These are phyloP conservation scores for Andrena marginata DNA, from an alignment of 2,888 invertebrate species.

Conservation along the genomic window DNA sequence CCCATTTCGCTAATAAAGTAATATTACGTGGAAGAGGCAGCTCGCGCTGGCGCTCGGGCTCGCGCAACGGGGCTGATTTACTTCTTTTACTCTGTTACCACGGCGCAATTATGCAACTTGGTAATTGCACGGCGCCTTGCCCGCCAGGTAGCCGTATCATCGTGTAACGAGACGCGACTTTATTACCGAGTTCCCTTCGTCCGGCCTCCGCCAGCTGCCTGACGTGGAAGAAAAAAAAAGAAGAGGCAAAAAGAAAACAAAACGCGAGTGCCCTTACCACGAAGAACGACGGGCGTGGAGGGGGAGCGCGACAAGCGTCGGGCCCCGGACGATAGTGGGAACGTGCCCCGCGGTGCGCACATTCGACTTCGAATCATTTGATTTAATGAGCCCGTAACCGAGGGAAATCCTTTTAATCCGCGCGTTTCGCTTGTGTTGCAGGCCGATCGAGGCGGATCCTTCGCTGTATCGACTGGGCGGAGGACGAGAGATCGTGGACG, in stretches of 20 bases:
- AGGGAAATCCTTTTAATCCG: constrained; percentile 1
- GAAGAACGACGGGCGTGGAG: neutral
- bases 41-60: constrained; percentile 52
- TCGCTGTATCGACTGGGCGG: neutral
- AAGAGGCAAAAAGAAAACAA: too few relatives aligned
- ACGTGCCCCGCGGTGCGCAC: constrained; percentile 13
- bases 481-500: constrained; percentile 15
- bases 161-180: constrained; percentile 71
- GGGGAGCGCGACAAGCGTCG: neutral
- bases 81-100: constrained; percentile 68
- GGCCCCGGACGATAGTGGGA: neutral
- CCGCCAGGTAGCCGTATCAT: constrained; percentile 63
- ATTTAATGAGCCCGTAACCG: constrained; percentile 41
- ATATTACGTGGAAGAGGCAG: constrained; percentile 72
- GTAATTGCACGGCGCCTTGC: constrained; percentile 75
- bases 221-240: constrained; percentile 46
- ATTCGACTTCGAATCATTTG: constrained; percentile 37
- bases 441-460: constrained; percentile 10
- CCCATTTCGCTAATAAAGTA: constrained; percentile 83
- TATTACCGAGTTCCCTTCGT: constrained; percentile 66
- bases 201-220: constrained; percentile 49
- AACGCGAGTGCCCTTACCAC: neutral
- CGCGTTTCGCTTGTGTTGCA: constrained; percentile 46
- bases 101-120: constrained; percentile 77
- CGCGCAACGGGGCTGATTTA: constrained; percentile 70